phyloP scores from a whole-genome alignment of 2,113 vertebrate genomes.

The Tretioscincus oriximinensis region DNA sequence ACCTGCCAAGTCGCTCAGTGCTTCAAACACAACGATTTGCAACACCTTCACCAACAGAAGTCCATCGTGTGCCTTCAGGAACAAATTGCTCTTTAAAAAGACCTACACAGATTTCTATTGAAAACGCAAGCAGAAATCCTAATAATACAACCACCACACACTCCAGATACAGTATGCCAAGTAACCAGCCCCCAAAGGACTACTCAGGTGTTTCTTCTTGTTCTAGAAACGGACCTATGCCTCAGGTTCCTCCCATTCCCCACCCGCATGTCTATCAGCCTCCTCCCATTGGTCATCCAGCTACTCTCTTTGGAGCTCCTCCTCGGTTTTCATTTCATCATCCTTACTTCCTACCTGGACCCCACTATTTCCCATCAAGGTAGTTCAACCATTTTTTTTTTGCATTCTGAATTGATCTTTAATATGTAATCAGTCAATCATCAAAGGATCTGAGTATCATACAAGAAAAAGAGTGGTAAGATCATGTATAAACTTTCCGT shows the following conservation, averaged over 20 bases:
- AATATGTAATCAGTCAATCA: background rate
- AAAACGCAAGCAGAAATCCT: conserved; percentile 57
- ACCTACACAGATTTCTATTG: conserved; percentile 57
- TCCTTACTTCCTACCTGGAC: conserved; percentile 71
- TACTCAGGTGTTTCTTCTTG: conserved; percentile 62
- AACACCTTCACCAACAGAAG: conserved; percentile 58
- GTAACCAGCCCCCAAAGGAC: conserved; percentile 60
- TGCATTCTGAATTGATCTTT: conserved; percentile 5
- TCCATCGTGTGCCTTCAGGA: conserved; percentile 49
- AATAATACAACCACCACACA: conserved; percentile 58
- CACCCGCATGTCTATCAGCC: conserved; percentile 60
- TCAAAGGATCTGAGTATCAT: background rate
- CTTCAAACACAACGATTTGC: conserved; percentile 60
- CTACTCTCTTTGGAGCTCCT: conserved; percentile 57
- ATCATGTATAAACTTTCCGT: background rate
- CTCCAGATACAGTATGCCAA: conserved; percentile 61
- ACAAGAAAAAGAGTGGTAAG: background rate
- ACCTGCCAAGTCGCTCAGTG: conserved; percentile 50
- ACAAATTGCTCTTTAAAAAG: conserved; percentile 61
- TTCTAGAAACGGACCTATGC: conserved; percentile 62
- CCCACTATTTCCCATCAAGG: conserved; percentile 76
- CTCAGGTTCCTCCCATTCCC: conserved; percentile 57
- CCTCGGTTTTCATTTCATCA: conserved; percentile 68
- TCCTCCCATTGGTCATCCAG: conserved; percentile 55
- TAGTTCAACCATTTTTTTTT: conserved; percentile 59